phyloP scores from a whole-genome alignment of 2,797 vertebrate species.

The Lophotriccus pileatus region DNA sequence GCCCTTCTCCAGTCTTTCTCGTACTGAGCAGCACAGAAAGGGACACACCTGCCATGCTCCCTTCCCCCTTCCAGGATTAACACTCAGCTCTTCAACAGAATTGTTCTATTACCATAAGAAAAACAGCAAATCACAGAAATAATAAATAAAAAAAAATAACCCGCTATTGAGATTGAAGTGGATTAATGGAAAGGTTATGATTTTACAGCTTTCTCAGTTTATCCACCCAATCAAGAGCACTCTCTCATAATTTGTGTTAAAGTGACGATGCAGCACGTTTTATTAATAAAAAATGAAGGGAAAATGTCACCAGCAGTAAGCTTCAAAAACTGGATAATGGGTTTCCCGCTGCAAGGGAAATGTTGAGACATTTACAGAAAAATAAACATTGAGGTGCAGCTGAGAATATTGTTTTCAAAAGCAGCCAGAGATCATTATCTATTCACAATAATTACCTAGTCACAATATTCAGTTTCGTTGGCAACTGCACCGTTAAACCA shows the following conservation, averaged over 20 bases:
- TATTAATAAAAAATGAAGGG: slow-evolving; percentile 1
- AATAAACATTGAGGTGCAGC: not conserved
- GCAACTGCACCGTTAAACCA: not conserved
- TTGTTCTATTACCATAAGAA: not conserved
- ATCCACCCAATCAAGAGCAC: not conserved
- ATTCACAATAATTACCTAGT: not conserved
- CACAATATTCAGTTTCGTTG: not conserved
- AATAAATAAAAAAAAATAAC: not conserved
- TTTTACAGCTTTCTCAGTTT: not conserved
- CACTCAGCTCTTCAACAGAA: not conserved
- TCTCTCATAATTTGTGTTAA: not conserved
- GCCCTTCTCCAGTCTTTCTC: not conserved
- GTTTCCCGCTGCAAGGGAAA: not conserved
- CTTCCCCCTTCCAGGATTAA: not conserved
- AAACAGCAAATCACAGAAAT: not conserved
- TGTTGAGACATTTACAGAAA: not conserved
- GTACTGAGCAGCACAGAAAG: not conserved
- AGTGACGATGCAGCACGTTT: not conserved
- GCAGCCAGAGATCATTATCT: not conserved
- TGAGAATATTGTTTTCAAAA: not conserved
- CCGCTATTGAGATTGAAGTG: not conserved
- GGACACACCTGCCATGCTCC: not conserved
- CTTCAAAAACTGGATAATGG: not conserved
- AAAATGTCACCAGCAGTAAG: not conserved
- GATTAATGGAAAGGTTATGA: not conserved